These are phyloP conservation scores for Alligator sinensis DNA, from an alignment of 2,113 vertebrate genomes.

Conservation along the genomic window DNA sequence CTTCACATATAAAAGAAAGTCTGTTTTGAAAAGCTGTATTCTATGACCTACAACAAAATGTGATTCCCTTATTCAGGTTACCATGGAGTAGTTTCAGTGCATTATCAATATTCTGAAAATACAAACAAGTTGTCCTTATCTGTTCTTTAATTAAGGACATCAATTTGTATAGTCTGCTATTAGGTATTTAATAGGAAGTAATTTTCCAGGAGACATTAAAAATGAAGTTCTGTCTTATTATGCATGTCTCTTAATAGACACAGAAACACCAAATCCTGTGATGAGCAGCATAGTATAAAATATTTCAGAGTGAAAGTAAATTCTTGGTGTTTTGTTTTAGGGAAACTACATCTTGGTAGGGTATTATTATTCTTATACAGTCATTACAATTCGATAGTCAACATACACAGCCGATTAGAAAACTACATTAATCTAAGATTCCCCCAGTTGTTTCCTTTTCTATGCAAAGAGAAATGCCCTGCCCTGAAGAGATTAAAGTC, in stretches of 20 bases:
- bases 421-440: not conserved
- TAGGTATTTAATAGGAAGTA: not conserved
- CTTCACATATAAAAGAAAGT: not conserved
- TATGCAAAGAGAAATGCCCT: not conserved
- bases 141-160: not conserved
- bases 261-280: not conserved
- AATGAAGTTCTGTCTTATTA: not conserved
- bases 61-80: not conserved
- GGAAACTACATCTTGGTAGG: not conserved
- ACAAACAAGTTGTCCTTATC: not conserved
- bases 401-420: not conserved
- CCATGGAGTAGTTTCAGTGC: not conserved
- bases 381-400: not conserved
- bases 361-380: not conserved
- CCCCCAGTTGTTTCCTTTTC: not conserved
- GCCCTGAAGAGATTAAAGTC: not conserved
- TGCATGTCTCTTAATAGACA: not conserved
- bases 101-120: not conserved
- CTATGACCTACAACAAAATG: not conserved
- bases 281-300: not conserved
- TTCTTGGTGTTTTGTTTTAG: not conserved
- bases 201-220: not conserved
- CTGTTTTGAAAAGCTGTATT: not conserved
- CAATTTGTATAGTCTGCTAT: not conserved
- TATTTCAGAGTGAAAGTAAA: not conserved